Evolutionary conservation across 2,888 invertebrate genomes (phyloP).

Genomic region (Choristoneura rosaceana): DNA sequence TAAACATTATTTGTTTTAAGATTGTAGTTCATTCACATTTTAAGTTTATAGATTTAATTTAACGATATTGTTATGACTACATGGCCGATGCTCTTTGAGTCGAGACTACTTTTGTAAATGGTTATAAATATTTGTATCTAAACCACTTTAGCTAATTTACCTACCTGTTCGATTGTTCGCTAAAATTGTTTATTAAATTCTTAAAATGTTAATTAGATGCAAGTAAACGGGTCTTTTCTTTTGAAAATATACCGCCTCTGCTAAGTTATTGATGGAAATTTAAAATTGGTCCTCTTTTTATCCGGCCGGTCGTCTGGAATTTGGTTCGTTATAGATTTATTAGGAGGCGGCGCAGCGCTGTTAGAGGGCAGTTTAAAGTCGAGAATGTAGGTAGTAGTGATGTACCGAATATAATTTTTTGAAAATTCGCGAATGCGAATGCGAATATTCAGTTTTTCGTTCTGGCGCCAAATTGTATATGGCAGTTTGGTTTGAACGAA

Average conservation of each 20-base stretch:
- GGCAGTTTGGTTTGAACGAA: too few species aligned
- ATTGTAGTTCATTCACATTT: slow-evolving; percentile 22
- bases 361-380: slow-evolving; percentile 16
- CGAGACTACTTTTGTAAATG: not conserved
- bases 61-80: slow-evolving; percentile 1
- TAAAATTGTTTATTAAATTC: not conserved
- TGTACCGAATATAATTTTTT: too few species aligned
- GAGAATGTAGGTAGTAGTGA: slow-evolving; percentile 9
- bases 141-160: not conserved
- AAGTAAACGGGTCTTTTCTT: slow-evolving; percentile 3
- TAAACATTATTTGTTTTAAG: slow-evolving; percentile 14
- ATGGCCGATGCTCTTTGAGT: not conserved
- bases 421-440: too few species aligned
- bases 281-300: slow-evolving; percentile 20
- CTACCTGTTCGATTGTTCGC: too few species aligned
- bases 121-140: not conserved
- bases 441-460: too few species aligned
- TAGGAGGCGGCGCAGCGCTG: slow-evolving; percentile 11
- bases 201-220: slow-evolving; percentile 8
- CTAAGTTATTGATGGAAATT: slow-evolving; percentile 6
- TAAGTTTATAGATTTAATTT: slow-evolving; percentile 5
- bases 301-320: slow-evolving; percentile 19
- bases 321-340: slow-evolving; percentile 13
- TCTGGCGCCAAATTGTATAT: too few species aligned
- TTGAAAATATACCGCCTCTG: slow-evolving; percentile 1